Evolutionary conservation across 2,888 invertebrate species (phyloP), one percentile per base, ranked within the genome.

Genomic region (Nomada goodeniana): DNA sequence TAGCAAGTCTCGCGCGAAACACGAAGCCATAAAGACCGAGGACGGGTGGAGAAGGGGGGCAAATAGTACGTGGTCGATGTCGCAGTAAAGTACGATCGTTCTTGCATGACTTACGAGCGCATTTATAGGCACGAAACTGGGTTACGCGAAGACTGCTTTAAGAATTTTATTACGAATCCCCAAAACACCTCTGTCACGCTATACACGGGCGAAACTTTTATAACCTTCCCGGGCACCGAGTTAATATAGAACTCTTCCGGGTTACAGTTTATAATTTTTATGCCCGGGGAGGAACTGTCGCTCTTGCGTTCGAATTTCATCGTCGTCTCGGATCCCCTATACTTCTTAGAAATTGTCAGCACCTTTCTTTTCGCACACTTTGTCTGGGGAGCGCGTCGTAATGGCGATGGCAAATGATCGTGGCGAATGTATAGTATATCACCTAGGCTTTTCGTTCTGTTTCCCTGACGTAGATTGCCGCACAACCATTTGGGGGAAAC

Each of bases 81-180:
- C 26, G 81, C 67, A 29, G 70, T 84, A 84, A 89, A 89, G 80
- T 81, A 68, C 74, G 85, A 88, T 86, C 86, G 81, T 86, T 88
- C 80, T 71, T 76, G 84, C 86, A 81, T 89, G 90, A 90, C 83
- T 84, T 83, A 87, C 79, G 77, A 60, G 63, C 73, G 71, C 80
- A 70, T 86, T 87, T 89, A 82, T 85, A 84, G 80, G 72, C 81
- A 70, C 73, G 82, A 85, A 91, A 90, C 88, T 90, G 84, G 89
- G 88, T 91, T 88, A 89, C 83, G 74, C 11, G 82, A 83, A 80
- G 81, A 88, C 86, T 85, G 86, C 80, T 87, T 87, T 74, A 78
- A 82, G 82, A 88, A 89, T 90, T 91, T 90, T 89, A 89, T 86
- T 84, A 83, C 79, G 81, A 83, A 81, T 80, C 61, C 76, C 74